Evolutionary conservation across 2,113 vertebrate genomes (phyloP).

Genomic region (Trematomus loennbergii): DNA sequence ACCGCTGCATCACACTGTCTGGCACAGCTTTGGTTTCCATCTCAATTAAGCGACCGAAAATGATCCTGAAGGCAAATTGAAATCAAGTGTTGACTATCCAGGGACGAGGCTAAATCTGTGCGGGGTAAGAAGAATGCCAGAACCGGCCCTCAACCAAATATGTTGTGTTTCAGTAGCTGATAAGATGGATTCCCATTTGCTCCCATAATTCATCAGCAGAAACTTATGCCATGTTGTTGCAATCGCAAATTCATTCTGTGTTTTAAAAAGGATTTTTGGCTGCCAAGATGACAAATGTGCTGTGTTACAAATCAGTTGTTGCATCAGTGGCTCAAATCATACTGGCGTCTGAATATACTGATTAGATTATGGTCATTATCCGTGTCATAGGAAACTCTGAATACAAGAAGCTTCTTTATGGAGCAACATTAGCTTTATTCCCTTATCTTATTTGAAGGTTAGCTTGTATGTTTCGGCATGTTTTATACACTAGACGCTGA

Average conservation of each 20-base stretch:
- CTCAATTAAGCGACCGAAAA: constrained; percentile 47
- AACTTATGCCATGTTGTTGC: constrained; percentile 5
- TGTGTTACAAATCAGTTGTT: constrained; percentile 23
- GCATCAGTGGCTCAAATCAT: constrained; percentile 38
- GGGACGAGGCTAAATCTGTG: constrained; percentile 5
- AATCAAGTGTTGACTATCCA: constrained; percentile 16
- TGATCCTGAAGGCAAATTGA: constrained; percentile 41
- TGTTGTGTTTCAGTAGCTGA: constrained; percentile 39
- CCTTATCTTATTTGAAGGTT: background rate
- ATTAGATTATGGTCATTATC: constrained; percentile 18
- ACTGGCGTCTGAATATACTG: constrained; percentile 1
- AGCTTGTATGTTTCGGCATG: constrained; percentile 1
- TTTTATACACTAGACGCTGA: constrained; percentile 1
- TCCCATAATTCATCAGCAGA: constrained; percentile 40
- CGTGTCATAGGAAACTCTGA: background rate
- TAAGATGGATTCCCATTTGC: constrained; percentile 45
- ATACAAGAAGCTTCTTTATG: background rate
- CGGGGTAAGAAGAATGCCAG: background rate
- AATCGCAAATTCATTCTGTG: constrained; percentile 1
- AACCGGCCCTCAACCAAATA: constrained; percentile 28
- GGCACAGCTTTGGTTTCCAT: constrained; percentile 31
- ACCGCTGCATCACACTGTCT: constrained; percentile 13
- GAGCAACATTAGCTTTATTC: background rate
- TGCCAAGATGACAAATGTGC: constrained; percentile 43
- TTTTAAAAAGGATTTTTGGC: constrained; percentile 21